Evolutionary conservation across 2,888 invertebrate species (phyloP).

Genomic region (Oithona nana): DNA sequence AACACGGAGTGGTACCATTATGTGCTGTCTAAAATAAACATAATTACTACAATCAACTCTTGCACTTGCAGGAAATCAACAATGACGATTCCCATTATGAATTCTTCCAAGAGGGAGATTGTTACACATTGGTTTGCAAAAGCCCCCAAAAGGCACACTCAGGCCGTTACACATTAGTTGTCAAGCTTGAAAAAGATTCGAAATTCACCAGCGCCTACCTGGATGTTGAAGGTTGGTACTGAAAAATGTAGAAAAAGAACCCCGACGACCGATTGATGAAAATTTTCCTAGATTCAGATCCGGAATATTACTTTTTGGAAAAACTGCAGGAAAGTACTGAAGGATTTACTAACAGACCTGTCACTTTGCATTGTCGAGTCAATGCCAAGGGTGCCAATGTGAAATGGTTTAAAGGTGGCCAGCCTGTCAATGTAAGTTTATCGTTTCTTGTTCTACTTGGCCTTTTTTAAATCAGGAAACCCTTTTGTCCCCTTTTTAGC

Average conservation of each 20-base stretch:
- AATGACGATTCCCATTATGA: constrained; percentile 1
- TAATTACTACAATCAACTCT: not conserved
- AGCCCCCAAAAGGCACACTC: constrained; percentile 1
- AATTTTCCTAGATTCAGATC: constrained; percentile 7
- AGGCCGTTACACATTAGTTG: constrained; percentile 13
- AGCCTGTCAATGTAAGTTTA: not conserved
- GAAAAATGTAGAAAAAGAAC: not conserved
- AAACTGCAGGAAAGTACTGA: not conserved
- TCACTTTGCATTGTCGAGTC: not conserved
- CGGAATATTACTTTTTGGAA: constrained; percentile 11
- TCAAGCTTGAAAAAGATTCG: not conserved
- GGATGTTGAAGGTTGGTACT: constrained; percentile 6
- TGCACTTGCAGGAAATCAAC: not conserved
- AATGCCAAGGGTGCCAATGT: constrained; percentile 7
- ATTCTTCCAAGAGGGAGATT: constrained; percentile 6
- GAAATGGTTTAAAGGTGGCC: constrained; percentile 8
- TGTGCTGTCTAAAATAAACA: not conserved
- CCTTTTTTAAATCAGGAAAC: not conserved
- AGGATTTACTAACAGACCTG: constrained; percentile 5
- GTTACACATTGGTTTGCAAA: constrained; percentile 4
- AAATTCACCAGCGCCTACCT: not conserved
- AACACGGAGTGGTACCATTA: not conserved
- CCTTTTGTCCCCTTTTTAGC: no score
- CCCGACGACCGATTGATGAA: not conserved
- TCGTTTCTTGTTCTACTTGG: not conserved